A percentile compares a stretch with the other conserved stretches of the same genome.
These are phyloP conservation scores for Wasmannia auropunctata DNA, from an alignment of 1,140 invertebrate species.

Conservation along the genomic window DNA sequence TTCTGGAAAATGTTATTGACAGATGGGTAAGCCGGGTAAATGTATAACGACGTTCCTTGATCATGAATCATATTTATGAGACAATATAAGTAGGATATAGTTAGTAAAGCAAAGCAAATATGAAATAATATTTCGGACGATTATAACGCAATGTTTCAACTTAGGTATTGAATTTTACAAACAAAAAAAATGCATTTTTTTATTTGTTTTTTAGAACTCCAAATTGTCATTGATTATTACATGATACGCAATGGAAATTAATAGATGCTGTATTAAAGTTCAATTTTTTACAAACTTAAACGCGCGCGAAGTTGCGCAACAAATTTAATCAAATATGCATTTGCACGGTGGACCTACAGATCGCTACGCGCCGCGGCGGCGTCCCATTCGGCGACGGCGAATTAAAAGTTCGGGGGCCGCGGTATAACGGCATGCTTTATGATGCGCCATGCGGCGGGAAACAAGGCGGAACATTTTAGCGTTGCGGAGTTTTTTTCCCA, in stretches of 20 bases:
- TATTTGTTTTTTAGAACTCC: too few species aligned
- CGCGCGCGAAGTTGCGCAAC: neutral
- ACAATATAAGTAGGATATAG: neutral
- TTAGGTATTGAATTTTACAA: neutral
- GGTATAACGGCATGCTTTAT: conserved; percentile 35
- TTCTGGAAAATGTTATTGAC: conserved; percentile 24
- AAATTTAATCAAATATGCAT: neutral
- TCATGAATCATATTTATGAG: conserved; percentile 11
- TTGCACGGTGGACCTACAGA: neutral
- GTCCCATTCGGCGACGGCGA: neutral
- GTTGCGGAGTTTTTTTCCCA: conserved; percentile 55
- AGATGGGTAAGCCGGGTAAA: neutral
- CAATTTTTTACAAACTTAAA: neutral
- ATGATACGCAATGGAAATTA: neutral
- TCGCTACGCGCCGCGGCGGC: neutral
- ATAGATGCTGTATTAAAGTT: neutral
- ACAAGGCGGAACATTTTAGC: conserved; percentile 28
- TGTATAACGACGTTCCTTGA: neutral
- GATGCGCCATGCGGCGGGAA: conserved; percentile 8
- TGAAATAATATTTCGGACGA: neutral
- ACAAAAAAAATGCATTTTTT: too few species aligned
- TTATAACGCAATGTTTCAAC: neutral
- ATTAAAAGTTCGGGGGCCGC: conserved; percentile 45
- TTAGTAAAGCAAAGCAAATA: neutral
- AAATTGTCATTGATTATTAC: neutral